Evolutionary conservation across 1,140 invertebrate genomes (phyloP), one percentile per base, ranked within the genome.

Genomic region (Neodiprion fabricii): DNA sequence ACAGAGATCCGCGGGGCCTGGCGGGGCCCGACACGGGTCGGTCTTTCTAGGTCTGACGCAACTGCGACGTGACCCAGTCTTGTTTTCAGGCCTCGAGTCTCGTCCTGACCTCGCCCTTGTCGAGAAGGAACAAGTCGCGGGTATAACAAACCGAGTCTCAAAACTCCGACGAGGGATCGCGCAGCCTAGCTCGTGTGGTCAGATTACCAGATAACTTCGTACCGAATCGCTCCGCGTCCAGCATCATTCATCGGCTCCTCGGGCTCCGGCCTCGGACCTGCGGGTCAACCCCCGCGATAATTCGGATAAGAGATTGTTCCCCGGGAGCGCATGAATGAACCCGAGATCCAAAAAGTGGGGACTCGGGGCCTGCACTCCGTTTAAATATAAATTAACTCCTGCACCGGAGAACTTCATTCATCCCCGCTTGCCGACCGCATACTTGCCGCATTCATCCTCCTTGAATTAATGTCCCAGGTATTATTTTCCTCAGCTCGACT

Each of bases 121-220:
- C 78, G 75, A 81, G 74, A 66, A 12, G 53, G 11, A 61, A 73
- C 76, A 76, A 80, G 80, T 78, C 72, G 76, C 71, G 75, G 11
- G 53, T 77, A 79, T 78, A 82, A 83, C 82, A 40, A 83, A 81
- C 71, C 76, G 67, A 53, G 53, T 17, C n/a, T 75, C 71, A 74
- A 11, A 65, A 48, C 50, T 47, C 74, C 47, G 72, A 61, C 47
- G 50, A 75, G 61, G 84, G 82, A 84, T 81, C 83, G 82, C 77
- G n/a, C 75, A 80, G 77, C 77, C 74, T 74, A 75, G 71, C 76
- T 83, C 86, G 11, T 61, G 53, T 61, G 53, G 53, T 87, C 82
- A 86, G 86, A 88, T 87, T 87, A 87, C 85, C 70, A 83, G 86
- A 87, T 88, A 87, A 61, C 83, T 84, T 86, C 86, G 86, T 83